Base-by-base conservation (phyloP, 2,888 invertebrate species). In the Agriopis aurantiaria region DNA sequence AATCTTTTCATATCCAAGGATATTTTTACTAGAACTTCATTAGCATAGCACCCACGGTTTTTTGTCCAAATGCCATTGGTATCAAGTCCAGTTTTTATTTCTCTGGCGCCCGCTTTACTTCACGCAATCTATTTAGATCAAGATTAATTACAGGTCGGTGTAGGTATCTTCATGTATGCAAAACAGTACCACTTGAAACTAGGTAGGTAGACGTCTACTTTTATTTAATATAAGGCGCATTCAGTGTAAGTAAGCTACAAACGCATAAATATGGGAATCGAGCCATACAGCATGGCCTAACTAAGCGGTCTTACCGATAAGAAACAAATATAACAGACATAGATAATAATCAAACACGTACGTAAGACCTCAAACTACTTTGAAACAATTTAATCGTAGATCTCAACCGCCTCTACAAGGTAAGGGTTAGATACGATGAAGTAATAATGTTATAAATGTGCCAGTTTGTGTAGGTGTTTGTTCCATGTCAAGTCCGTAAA, bases 31-130 rank as follows among this genome's bases (percentile, higher is more conserved):
- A 55, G 56, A 60, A 43, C 59, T 45, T 58, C 51, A 67, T 71
- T 66, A 67, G 63, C 66, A 71, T 72, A 74, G 74, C 80, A 77
- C 82, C 80, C 79, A 82, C 81, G 76, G 86, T 86, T 88, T 88
- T 80, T 75, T 53, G 55, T 72, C 75, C 73, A 69, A 80, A 88
- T 88, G 85, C 85, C 85, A 78, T 75, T 75, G 72, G 66, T 70
- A 79, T 76, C 80, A 76, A 74, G 79, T 80, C 75, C 57, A 74
- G 76, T 83, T 88, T 83, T 86, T 86, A 48, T 70, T 62, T 53
- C 60, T 48, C 48, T 58, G 66, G 66, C 66, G 70, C 70, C 70
- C 82, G 77, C 64, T 65, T 69, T 17, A 23, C 69, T 76, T 76
- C 72, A 72, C 51, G 69, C 74, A 72, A 73, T 76, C 59, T 65